These are phyloP conservation scores for Leptura quadrifasciata DNA, from an alignment of 2,888 invertebrate genomes.

Conservation along the genomic window DNA sequence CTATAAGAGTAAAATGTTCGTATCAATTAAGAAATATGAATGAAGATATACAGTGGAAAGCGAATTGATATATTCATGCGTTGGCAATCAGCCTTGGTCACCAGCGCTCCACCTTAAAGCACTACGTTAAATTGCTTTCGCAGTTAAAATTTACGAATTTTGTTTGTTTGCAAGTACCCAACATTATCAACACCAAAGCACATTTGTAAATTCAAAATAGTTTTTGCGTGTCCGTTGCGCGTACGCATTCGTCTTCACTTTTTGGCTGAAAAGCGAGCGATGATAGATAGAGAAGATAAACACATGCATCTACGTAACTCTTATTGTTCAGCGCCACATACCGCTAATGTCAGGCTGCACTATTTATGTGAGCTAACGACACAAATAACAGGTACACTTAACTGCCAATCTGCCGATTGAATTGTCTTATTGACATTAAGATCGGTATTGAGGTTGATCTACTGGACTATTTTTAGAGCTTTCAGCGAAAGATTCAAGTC, in stretches of 20 bases:
- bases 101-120: not conserved
- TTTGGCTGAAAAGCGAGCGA: not conserved
- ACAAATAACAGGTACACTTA: constrained; percentile 65
- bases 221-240: not conserved
- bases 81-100: too few species aligned
- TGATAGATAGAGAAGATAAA: constrained; percentile 10
- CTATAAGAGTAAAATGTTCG: not conserved
- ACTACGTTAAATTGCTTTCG: not conserved
- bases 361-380: constrained; percentile 64
- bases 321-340: constrained; percentile 3
- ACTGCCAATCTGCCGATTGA: constrained; percentile 63
- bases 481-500: not conserved
- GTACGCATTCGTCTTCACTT: not conserved
- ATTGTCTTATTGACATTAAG: constrained; percentile 67
- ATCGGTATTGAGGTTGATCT: constrained; percentile 57
- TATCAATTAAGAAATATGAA: not conserved
- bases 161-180: not conserved
- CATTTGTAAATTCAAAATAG: not conserved
- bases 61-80: too few species aligned
- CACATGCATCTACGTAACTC: constrained; percentile 1
- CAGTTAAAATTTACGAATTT: not conserved
- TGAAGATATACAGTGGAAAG: not conserved
- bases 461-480: constrained; percentile 24
- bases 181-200: not conserved
- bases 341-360: constrained; percentile 48